Evolutionary conservation across 2,113 vertebrate species (phyloP).

Genomic region (Pteropus alecto): DNA sequence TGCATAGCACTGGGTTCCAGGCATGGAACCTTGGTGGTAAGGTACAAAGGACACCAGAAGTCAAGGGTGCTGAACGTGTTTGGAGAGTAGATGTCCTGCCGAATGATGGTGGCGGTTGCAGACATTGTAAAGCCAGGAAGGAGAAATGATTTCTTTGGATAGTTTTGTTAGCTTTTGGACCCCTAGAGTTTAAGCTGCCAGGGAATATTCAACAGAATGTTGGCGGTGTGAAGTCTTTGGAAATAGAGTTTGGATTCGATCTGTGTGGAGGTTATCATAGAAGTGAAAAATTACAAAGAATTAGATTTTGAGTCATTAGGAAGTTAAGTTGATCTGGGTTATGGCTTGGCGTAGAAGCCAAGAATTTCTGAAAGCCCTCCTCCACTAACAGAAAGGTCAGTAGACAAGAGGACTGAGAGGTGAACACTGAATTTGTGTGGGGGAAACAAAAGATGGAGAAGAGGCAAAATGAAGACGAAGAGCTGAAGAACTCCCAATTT

Average conservation of each 20-base stretch:
- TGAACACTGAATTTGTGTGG: not conserved
- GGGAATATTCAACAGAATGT: not conserved
- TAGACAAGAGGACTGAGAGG: not conserved
- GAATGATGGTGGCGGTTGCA: rapidly evolving
- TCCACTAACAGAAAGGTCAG: not conserved
- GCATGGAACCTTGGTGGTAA: not conserved
- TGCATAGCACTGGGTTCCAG: too few relatives aligned
- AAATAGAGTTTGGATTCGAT: not conserved
- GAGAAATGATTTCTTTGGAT: not conserved
- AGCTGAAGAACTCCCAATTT: not conserved
- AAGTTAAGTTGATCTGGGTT: not conserved
- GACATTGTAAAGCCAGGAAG: not conserved
- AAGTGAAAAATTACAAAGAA: not conserved
- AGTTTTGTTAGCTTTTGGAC: not conserved
- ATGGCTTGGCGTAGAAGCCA: not conserved
- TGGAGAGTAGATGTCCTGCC: not conserved
- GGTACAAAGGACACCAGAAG: too few relatives aligned
- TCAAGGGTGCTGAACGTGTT: too few relatives aligned
- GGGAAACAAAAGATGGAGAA: not conserved
- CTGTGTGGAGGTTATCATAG: not conserved
- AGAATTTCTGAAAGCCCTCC: not conserved
- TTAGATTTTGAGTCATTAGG: not conserved
- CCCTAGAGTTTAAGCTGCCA: not conserved
- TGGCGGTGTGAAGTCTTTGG: not conserved
- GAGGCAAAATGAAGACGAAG: not conserved